phyloP scores from a whole-genome alignment of 2,888 invertebrate species.

The Copidosoma aretas region DNA sequence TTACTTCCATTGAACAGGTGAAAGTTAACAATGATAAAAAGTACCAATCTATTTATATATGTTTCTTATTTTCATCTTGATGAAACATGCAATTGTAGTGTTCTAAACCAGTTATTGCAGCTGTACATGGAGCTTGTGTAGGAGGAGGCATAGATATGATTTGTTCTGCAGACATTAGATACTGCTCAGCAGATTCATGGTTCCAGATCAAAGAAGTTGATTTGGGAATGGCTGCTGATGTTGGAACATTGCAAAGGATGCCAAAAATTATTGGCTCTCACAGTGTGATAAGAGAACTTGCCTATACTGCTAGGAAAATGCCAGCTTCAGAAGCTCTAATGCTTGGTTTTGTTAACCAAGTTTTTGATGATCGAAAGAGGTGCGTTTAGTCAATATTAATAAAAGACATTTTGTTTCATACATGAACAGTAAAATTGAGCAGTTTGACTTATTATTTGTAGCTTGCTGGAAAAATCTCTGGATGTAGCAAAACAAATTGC shows the following conservation, averaged over 20 bases:
- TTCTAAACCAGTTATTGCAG: conserved; percentile 87
- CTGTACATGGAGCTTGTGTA: conserved; percentile 87
- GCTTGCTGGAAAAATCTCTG: conserved; percentile 76
- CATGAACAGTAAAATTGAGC: neutral
- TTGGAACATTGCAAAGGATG: conserved; percentile 90
- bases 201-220: conserved; percentile 90
- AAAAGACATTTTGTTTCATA: conserved; percentile 1
- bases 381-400: conserved; percentile 53
- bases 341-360: conserved; percentile 82
- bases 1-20: conserved; percentile 80
- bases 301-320: conserved; percentile 85
- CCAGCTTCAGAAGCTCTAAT: conserved; percentile 79
- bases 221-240: conserved; percentile 92
- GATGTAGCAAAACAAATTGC: conserved; percentile 82
- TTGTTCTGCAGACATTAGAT: conserved; percentile 89
- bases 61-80: neutral
- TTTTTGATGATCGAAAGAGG: conserved; percentile 75
- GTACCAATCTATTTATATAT: conserved; percentile 1
- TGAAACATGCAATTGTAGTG: conserved; percentile 65
- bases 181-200: conserved; percentile 88
- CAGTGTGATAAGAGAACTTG: conserved; percentile 86
- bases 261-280: conserved; percentile 90
- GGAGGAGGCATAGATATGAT: conserved; percentile 92
- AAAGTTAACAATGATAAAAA: neutral
- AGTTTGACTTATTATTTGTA: conserved; percentile 51